Percentiles rank a stretch among this genome's conserved stretches.
Conservation (phyloP, 2,888 invertebrate genomes). For the Andrena haemorrhoa region DNA sequence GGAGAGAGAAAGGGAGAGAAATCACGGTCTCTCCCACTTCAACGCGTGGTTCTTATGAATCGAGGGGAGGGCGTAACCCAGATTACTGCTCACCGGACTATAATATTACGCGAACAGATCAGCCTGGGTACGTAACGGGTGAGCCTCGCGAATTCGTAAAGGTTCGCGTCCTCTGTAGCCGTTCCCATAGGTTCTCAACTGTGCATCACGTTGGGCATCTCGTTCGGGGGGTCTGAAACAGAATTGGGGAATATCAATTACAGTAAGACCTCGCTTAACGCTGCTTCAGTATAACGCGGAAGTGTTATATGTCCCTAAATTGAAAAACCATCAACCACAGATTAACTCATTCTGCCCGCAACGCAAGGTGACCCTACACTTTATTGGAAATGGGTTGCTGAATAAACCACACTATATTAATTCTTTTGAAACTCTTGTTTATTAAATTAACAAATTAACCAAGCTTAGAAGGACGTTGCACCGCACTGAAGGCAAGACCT, state of each 20-base stretch:
- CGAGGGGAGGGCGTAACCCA: conserved; percentile 78
- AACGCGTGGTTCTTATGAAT: conserved; percentile 71
- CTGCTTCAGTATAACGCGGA: too few relatives aligned
- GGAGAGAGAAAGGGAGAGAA: conserved; percentile 57
- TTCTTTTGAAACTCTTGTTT: too few relatives aligned
- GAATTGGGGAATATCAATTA: not conserved
- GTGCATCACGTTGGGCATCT: not conserved
- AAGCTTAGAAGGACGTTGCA: too few relatives aligned
- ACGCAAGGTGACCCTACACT: not conserved
- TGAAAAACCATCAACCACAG: too few relatives aligned
- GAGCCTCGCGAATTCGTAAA: conserved; percentile 31
- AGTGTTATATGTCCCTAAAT: too few relatives aligned
- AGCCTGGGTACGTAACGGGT: conserved; percentile 73
- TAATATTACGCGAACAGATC: conserved; percentile 77
- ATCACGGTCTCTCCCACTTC: conserved; percentile 71
- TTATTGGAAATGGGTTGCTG: too few relatives aligned
- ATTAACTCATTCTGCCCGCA: too few relatives aligned
- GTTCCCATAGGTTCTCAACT: not conserved
- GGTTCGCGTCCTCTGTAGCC: not conserved
- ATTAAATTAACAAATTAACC: too few relatives aligned
- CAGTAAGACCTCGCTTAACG: too few relatives aligned
- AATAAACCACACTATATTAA: too few relatives aligned
- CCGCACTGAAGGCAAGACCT: too few relatives aligned
- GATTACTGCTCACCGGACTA: conserved; percentile 79
- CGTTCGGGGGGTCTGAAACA: not conserved